Evolutionary conservation across 2,797 vertebrate species (phyloP).

Genomic region (Ctenochaetus hawaiiensis): DNA sequence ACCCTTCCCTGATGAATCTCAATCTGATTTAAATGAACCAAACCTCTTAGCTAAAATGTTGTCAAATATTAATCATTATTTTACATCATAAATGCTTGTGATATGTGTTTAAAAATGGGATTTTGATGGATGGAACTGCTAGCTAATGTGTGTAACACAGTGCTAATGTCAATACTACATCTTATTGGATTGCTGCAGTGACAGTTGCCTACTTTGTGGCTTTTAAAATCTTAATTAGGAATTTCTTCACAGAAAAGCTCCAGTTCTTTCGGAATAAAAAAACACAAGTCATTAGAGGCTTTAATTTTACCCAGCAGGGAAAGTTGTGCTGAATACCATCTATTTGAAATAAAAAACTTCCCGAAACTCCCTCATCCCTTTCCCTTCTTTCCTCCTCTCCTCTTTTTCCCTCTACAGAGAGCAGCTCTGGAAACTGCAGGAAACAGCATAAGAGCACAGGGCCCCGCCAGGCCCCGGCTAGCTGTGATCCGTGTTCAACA

Average conservation of each 20-base stretch:
- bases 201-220: constrained; percentile 56
- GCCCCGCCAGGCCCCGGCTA: constrained; percentile 64
- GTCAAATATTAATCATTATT: constrained; percentile 59
- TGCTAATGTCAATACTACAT: constrained; percentile 24
- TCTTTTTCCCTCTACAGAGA: constrained; percentile 18
- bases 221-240: constrained; percentile 74
- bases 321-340: constrained; percentile 65
- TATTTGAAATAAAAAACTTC: constrained; percentile 44
- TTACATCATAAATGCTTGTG: constrained; percentile 32
- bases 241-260: constrained; percentile 67
- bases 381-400: constrained; percentile 2
- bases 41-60: constrained; percentile 50
- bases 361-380: constrained; percentile 39
- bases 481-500: constrained; percentile 84
- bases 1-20: constrained; percentile 32
- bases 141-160: constrained; percentile 35
- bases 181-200: constrained; percentile 42
- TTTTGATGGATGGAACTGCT: constrained; percentile 32
- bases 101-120: constrained; percentile 39
- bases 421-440: constrained; percentile 26
- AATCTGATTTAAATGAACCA: constrained; percentile 45
- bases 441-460: constrained; percentile 25
- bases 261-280: constrained; percentile 77
- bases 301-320: constrained; percentile 73
- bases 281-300: constrained; percentile 64